Evolutionary conservation across 2,888 invertebrate species (phyloP).

Genomic region (Sepioteuthis lessoniana): DNA sequence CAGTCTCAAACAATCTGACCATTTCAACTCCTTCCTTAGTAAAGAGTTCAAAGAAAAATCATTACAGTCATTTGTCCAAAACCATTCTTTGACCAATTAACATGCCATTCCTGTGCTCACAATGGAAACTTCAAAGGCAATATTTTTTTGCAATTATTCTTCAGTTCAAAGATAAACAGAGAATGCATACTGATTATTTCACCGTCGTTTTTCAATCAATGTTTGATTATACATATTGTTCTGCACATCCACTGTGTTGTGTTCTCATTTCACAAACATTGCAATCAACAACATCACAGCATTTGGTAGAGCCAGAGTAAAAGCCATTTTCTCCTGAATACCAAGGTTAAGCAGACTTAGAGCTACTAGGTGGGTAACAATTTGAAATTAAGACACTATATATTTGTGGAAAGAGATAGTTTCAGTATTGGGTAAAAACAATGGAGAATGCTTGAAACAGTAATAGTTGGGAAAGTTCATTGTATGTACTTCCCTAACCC

Average conservation of each 20-base stretch:
- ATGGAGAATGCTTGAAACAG: no score
- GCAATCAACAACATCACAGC: background rate
- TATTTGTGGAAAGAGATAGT: no score
- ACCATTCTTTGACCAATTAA: slow-evolving; percentile 33
- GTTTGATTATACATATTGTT: background rate
- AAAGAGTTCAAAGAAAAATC: background rate
- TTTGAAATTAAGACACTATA: background rate
- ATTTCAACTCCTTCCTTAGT: background rate
- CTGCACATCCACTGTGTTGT: background rate
- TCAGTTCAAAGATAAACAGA: slow-evolving; percentile 23
- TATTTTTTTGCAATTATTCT: slow-evolving; percentile 17
- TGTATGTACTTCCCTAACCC: no score
- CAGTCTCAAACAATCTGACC: slow-evolving; percentile 9
- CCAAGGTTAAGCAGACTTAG: background rate
- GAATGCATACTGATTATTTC: slow-evolving; percentile 33
- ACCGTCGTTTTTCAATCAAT: slow-evolving; percentile 33
- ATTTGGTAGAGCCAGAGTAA: background rate
- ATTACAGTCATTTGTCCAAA: slow-evolving; percentile 1
- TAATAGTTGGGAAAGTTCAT: no score
- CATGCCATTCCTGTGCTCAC: background rate
- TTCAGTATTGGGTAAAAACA: no score
- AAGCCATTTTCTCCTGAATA: background rate
- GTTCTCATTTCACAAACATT: background rate
- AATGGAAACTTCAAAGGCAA: background rate
- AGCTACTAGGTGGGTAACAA: background rate